These are phyloP conservation scores for Xylophagus ater DNA, from an alignment of 2,888 invertebrate genomes.

Conservation along the genomic window DNA sequence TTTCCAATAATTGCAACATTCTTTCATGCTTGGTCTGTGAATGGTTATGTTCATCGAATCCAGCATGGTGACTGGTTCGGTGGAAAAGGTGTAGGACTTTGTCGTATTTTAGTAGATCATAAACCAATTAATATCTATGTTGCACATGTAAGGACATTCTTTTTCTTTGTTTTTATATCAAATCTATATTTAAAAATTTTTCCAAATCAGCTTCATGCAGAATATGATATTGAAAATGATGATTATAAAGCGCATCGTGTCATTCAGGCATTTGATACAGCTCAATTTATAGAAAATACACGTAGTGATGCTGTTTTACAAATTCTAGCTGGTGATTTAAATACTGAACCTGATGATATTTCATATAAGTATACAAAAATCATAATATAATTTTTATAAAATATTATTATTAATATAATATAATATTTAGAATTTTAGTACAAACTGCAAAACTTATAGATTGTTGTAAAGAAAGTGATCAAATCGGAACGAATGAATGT, in stretches of 20 bases:
- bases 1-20: slow-evolving; percentile 76
- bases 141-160: slow-evolving; percentile 66
- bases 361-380: slow-evolving; percentile 47
- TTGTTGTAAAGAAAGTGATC: slow-evolving; percentile 30
- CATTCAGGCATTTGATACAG: slow-evolving; percentile 87
- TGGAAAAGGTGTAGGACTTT: slow-evolving; percentile 87
- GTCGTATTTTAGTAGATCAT: slow-evolving; percentile 57
- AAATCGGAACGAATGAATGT: slow-evolving; percentile 65
- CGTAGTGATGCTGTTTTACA: slow-evolving; percentile 65
- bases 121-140: slow-evolving; percentile 72
- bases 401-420: slow-evolving; percentile 6
- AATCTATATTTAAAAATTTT: slow-evolving; percentile 1
- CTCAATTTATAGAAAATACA: slow-evolving; percentile 85
- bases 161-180: background rate
- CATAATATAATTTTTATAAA: slow-evolving; percentile 1
- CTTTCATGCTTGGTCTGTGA: slow-evolving; percentile 90
- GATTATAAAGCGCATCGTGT: slow-evolving; percentile 88
- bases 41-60: slow-evolving; percentile 91
- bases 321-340: slow-evolving; percentile 89
- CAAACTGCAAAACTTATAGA: slow-evolving; percentile 47
- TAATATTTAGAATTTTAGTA: slow-evolving; percentile 42
- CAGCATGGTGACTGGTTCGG: slow-evolving; percentile 99
- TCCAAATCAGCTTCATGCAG: slow-evolving; percentile 73
- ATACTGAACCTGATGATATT: slow-evolving; percentile 78
- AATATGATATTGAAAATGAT: slow-evolving; percentile 74